Conservation (phyloP, 2,888 invertebrate genomes). For the Epiblema foenella region DNA sequence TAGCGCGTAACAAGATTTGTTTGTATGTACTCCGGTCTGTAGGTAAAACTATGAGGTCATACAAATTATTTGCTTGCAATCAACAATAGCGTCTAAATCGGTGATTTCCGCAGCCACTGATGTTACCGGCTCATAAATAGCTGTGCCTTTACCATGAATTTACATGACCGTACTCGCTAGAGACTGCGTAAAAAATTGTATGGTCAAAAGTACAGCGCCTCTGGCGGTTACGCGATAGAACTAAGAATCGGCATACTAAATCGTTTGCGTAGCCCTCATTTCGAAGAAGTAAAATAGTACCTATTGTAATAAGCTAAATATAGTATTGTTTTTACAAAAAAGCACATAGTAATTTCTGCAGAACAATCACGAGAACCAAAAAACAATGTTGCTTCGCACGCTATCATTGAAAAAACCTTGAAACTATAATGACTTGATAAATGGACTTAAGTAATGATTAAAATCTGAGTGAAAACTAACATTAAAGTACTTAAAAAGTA, state of each 20-base stretch:
- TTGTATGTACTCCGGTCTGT: neutral
- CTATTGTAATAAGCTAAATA: neutral
- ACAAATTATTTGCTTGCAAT: neutral
- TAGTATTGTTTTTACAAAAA: neutral
- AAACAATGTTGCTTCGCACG: neutral
- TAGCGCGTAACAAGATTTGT: neutral
- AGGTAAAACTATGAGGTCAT: neutral
- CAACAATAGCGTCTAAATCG: neutral
- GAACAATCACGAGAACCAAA: neutral
- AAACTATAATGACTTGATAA: neutral
- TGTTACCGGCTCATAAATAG: too few species aligned
- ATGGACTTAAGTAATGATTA: too few species aligned
- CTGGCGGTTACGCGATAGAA: too few species aligned
- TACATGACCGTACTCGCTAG: too few species aligned
- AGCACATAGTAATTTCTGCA: neutral
- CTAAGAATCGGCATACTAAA: too few species aligned
- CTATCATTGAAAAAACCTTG: slow-evolving; percentile 9
- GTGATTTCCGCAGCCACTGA: neutral
- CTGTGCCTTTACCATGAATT: too few species aligned
- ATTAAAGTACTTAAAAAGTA: too few species aligned
- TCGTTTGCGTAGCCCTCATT: too few species aligned
- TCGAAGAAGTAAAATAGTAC: too few species aligned
- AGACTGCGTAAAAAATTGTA: too few species aligned
- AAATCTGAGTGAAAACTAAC: too few species aligned
- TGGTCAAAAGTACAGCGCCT: too few species aligned